Conservation (phyloP, 2,888 invertebrate species). For the Drosophila histrio region DNA sequence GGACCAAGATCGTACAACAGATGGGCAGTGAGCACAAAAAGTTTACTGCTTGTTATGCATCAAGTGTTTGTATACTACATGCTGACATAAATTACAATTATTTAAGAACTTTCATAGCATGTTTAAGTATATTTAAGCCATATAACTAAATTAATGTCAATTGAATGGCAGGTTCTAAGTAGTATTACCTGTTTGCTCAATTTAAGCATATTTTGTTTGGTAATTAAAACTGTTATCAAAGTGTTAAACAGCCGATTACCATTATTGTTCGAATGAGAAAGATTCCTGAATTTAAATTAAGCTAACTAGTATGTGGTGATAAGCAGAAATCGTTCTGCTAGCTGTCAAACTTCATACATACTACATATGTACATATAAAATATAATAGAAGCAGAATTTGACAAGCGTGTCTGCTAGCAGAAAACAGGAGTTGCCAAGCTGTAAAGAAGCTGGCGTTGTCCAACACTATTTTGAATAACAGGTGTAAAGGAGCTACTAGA, state of each 20-base stretch:
- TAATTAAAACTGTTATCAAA: conserved; percentile 13
- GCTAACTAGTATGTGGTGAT: no score
- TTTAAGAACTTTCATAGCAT: conserved; percentile 5
- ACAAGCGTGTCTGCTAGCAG: no score
- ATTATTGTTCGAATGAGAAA: no score
- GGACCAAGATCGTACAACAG: background rate
- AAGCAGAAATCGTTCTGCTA: no score
- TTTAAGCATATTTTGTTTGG: background rate
- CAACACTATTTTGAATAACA: no score
- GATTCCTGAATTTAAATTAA: no score
- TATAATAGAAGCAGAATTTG: no score
- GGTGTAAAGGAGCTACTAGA: no score
- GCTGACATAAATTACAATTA: conserved; percentile 40
- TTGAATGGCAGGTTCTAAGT: background rate
- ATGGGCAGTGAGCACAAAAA: conserved; percentile 16
- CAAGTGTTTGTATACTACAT: conserved; percentile 4
- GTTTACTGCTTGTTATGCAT: conserved; percentile 14
- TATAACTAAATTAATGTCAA: conserved; percentile 9
- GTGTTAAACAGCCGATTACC: background rate
- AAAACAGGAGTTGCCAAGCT: no score
- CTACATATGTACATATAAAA: no score
- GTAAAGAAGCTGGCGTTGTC: no score
- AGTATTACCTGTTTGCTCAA: background rate
- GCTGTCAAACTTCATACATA: no score
- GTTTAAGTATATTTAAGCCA: conserved; percentile 6